phyloP scores from a whole-genome alignment of 2,888 invertebrate species.

The Cephus rjabovi region DNA sequence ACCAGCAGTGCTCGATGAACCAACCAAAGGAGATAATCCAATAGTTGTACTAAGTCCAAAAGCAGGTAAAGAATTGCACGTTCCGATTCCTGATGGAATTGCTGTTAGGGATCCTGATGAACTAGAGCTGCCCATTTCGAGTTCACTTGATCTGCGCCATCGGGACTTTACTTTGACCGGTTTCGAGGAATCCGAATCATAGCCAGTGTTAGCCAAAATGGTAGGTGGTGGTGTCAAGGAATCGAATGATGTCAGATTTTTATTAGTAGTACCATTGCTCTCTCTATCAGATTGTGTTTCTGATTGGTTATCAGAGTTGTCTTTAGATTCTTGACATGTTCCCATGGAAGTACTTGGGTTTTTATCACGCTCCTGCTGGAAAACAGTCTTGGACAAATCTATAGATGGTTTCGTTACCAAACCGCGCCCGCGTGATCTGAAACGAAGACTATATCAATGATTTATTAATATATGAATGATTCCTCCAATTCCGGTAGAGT shows the following conservation, averaged over 20 bases:
- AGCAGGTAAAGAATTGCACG: neutral
- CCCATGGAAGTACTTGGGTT: conserved; percentile 28
- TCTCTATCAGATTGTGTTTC: conserved; percentile 60
- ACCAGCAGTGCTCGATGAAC: neutral
- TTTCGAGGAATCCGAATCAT: conserved; percentile 68
- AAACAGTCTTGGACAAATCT: conserved; percentile 45
- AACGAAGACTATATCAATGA: conserved; percentile 4
- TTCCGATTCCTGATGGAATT: neutral
- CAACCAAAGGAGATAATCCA: neutral
- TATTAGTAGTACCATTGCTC: conserved; percentile 38
- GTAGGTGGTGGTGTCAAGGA: conserved; percentile 46
- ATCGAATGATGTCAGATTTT: conserved; percentile 41
- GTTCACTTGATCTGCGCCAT: conserved; percentile 81
- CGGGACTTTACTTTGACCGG: conserved; percentile 85
- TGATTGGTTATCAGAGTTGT: conserved; percentile 50
- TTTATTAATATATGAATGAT: neutral
- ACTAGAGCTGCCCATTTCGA: conserved; percentile 72
- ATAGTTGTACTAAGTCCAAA: neutral
- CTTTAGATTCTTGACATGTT: conserved; percentile 43
- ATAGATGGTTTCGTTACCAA: conserved; percentile 57
- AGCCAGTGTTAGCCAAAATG: conserved; percentile 45
- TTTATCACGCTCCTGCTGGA: conserved; percentile 52
- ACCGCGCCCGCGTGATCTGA: conserved; percentile 60
- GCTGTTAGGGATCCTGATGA: conserved; percentile 11
- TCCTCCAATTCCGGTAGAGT: neutral